Percentiles rank a stretch among this genome's conserved stretches.
These are phyloP conservation scores for Lethenteron camtschaticum DNA, from an alignment of 2,113 vertebrate genomes.

Conservation along the genomic window DNA sequence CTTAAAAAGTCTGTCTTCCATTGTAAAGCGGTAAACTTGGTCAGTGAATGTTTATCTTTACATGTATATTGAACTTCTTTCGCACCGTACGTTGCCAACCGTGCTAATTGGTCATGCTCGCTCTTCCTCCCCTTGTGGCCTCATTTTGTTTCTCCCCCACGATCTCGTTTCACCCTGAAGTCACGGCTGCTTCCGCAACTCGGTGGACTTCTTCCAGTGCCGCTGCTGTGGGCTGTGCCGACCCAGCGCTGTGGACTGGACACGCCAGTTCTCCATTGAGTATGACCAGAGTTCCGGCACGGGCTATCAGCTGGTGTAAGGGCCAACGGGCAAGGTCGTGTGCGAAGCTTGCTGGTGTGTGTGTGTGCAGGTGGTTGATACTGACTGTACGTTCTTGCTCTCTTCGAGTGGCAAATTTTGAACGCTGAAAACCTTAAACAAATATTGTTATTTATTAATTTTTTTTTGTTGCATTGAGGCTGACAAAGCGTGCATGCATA, in stretches of 20 bases:
- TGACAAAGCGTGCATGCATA: no score
- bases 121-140: background rate
- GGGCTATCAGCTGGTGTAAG: constrained; percentile 89
- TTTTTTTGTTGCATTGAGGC: no score
- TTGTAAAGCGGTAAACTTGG: no score
- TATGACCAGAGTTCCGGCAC: constrained; percentile 91
- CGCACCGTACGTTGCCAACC: background rate
- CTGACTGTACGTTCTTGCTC: no score
- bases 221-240: constrained; percentile 93
- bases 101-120: background rate
- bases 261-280: constrained; percentile 88
- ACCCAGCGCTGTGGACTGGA: constrained; percentile 85
- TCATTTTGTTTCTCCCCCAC: background rate
- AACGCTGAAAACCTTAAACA: no score
- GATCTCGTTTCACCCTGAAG: constrained; percentile 20
- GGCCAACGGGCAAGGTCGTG: no score
- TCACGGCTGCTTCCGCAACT: constrained; percentile 82
- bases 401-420: no score
- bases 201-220: constrained; percentile 98
- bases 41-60: no score
- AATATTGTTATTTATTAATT: no score
- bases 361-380: no score
- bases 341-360: no score
- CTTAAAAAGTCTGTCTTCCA: no score
- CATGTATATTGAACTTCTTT: background rate